Evolutionary conservation across 2,797 vertebrate species (phyloP).

Genomic region (Orestias chungarensis): DNA sequence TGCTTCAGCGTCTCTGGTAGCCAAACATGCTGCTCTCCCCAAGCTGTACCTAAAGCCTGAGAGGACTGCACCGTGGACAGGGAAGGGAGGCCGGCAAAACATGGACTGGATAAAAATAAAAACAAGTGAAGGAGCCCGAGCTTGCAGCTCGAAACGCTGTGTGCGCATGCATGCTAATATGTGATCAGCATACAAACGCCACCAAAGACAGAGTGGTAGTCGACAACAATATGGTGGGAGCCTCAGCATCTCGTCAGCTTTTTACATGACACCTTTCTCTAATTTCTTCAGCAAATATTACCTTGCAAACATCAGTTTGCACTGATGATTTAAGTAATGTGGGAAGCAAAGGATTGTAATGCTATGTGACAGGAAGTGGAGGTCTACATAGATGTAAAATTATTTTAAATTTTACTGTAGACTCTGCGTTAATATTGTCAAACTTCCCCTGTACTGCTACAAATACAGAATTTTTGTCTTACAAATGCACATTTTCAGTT

Average conservation of each 20-base stretch:
- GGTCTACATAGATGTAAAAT: slow-evolving; percentile 20
- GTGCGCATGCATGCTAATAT: slow-evolving; percentile 41
- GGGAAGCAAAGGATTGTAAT: slow-evolving; percentile 48
- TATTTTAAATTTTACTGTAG: not conserved
- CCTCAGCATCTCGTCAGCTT: not conserved
- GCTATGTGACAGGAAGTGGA: slow-evolving; percentile 39
- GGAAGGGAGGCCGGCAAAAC: slow-evolving; percentile 69
- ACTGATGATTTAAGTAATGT: slow-evolving; percentile 59
- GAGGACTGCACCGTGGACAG: slow-evolving; percentile 80
- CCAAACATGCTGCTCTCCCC: slow-evolving; percentile 82
- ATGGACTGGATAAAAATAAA: slow-evolving; percentile 60
- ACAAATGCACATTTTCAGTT: not conserved
- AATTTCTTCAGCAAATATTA: slow-evolving; percentile 56
- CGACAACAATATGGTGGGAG: slow-evolving; percentile 8
- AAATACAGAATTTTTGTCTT: not conserved
- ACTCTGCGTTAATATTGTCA: not conserved
- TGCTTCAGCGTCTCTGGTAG: slow-evolving; percentile 78
- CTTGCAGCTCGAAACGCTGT: slow-evolving; percentile 40
- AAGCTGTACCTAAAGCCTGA: slow-evolving; percentile 85
- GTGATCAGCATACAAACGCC: slow-evolving; percentile 54
- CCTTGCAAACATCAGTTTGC: slow-evolving; percentile 62
- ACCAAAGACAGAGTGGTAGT: slow-evolving; percentile 24
- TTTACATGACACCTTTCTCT: not conserved
- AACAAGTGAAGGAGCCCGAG: slow-evolving; percentile 28
- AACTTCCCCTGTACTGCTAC: not conserved